Percentiles rank a stretch among this genome's conserved stretches.
phyloP scores from a whole-genome alignment of 2,113 vertebrate genomes.

The Leptodactylus fuscus region DNA sequence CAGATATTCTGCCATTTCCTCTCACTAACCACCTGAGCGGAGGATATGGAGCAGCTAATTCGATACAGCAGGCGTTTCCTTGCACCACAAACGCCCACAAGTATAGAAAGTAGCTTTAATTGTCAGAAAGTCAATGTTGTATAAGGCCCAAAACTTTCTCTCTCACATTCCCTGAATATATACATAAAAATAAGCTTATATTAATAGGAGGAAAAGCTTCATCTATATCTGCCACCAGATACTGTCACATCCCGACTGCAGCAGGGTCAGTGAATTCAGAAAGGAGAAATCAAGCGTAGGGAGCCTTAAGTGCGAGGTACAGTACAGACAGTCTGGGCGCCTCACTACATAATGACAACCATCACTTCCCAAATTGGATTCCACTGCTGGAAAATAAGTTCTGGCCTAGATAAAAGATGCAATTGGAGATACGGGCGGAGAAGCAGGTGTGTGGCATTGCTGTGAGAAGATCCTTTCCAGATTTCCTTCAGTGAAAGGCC shows the following conservation, averaged over 20 bases:
- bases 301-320: too few relatives aligned
- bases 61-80: too few relatives aligned
- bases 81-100: too few relatives aligned
- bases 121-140: neutral
- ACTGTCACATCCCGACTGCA: too few relatives aligned
- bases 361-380: conserved; percentile 10
- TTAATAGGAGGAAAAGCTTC: neutral
- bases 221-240: neutral
- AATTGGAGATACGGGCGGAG: neutral
- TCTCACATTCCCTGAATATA: neutral
- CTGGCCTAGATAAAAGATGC: neutral
- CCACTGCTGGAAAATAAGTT: neutral
- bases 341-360: conserved; percentile 3
- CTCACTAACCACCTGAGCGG: too few relatives aligned
- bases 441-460: neutral
- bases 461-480: neutral
- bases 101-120: too few relatives aligned
- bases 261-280: neutral
- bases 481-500: neutral
- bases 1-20: too few relatives aligned
- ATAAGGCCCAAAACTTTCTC: neutral
- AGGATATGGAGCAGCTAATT: too few relatives aligned
- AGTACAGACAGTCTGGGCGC: too few relatives aligned
- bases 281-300: too few relatives aligned
- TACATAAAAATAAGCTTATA: neutral